A percentile compares a stretch with the other conserved stretches of the same genome.
Evolutionary conservation across 2,113 vertebrate genomes (phyloP).

Genomic region (Notarius lentiginosus): DNA sequence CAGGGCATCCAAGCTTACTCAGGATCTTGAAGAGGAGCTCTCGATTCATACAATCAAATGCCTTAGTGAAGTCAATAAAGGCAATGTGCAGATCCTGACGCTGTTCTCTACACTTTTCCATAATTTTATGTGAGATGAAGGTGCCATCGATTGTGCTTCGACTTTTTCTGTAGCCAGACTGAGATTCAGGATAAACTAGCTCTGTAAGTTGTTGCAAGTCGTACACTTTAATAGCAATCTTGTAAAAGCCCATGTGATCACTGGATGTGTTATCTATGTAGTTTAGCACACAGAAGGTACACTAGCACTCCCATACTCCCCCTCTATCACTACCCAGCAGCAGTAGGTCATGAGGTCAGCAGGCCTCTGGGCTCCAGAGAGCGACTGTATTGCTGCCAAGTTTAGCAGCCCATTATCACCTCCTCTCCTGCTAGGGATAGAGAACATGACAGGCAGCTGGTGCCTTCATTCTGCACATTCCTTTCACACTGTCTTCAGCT

Average conservation of each 20-base stretch:
- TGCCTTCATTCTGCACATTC: slow-evolving; percentile 43
- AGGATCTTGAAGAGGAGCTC: too few species aligned
- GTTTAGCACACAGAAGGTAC: slow-evolving; percentile 51
- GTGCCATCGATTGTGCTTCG: too few species aligned
- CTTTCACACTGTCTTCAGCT: slow-evolving; percentile 31
- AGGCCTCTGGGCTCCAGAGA: slow-evolving; percentile 46
- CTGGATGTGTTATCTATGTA: slow-evolving; percentile 18
- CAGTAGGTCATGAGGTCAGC: slow-evolving; percentile 65
- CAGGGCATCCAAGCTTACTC: too few species aligned
- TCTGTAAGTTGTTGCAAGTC: too few species aligned
- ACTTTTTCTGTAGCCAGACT: too few species aligned
- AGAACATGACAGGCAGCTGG: slow-evolving; percentile 38
- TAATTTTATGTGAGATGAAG: too few species aligned
- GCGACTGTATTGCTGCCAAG: slow-evolving; percentile 59
- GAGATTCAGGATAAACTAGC: too few species aligned
- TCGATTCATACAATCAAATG: too few species aligned
- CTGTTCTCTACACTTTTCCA: too few species aligned
- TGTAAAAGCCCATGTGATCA: slow-evolving; percentile 8
- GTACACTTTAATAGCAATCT: slow-evolving; percentile 9
- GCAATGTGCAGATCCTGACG: too few species aligned
- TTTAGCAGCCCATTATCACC: slow-evolving; percentile 72
- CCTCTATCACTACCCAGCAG: slow-evolving; percentile 58
- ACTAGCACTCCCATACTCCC: slow-evolving; percentile 41
- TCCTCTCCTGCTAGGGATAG: slow-evolving; percentile 49
- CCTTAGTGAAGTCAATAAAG: too few species aligned